phyloP scores from a whole-genome alignment of 2,113 vertebrate species.

The Pseudois nayaur region DNA sequence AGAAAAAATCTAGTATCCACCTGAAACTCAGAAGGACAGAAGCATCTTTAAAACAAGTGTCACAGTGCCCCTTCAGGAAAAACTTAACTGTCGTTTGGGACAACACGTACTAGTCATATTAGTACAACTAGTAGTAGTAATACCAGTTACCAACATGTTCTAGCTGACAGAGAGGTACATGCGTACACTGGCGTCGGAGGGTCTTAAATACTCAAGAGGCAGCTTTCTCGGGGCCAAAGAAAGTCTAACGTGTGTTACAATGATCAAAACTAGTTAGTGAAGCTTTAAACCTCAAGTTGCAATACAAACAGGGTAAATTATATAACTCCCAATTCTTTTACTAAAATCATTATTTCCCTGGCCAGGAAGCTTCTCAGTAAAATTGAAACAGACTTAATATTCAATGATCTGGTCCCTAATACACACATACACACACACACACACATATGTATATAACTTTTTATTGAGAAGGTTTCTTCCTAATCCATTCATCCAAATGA shows the following conservation, averaged over 20 bases:
- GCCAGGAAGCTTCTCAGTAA: conserved; percentile 25
- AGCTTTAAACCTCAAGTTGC: not conserved
- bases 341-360: not conserved
- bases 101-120: not conserved
- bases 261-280: not conserved
- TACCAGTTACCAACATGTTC: accelerated
- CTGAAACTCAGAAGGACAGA: not conserved
- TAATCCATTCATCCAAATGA: conserved; percentile 6
- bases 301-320: not conserved
- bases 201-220: not conserved
- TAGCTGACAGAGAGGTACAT: not conserved
- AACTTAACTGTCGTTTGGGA: not conserved
- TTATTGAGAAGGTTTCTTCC: not conserved
- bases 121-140: accelerated
- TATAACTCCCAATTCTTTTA: not conserved
- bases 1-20: not conserved
- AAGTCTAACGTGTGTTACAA: not conserved
- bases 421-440: not conserved
- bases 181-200: not conserved
- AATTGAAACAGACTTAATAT: not conserved
- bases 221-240: not conserved
- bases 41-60: not conserved
- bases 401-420: not conserved
- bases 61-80: not conserved
- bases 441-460: not conserved